Conservation (phyloP, 2,888 invertebrate species). For the Melanostoma scalare region DNA sequence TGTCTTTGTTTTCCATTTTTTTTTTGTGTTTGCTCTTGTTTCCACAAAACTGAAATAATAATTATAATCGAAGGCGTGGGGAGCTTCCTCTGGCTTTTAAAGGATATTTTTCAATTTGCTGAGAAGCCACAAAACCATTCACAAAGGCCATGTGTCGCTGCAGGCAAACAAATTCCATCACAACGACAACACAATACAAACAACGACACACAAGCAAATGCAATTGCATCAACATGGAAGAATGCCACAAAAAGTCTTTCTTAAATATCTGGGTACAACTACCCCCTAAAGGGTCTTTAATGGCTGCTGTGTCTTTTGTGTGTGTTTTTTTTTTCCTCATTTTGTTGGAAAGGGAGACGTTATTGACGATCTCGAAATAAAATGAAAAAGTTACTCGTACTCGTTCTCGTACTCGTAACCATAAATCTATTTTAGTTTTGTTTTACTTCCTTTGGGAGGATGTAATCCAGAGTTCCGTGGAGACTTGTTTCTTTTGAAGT, state of each 20-base stretch:
- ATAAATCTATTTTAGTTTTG: too few relatives aligned
- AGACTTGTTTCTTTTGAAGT: slow-evolving; percentile 35
- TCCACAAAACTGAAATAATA: slow-evolving; percentile 61
- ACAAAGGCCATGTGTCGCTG: slow-evolving; percentile 34
- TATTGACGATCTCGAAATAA: too few relatives aligned
- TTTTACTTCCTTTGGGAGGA: slow-evolving; percentile 18
- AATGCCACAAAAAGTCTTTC: slow-evolving; percentile 59
- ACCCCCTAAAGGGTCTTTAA: slow-evolving; percentile 58
- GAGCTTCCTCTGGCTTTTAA: slow-evolving; percentile 36
- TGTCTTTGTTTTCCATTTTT: not conserved
- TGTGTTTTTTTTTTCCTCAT: not conserved
- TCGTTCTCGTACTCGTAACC: too few relatives aligned
- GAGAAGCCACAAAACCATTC: slow-evolving; percentile 36
- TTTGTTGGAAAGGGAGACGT: too few relatives aligned
- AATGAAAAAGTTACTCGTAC: too few relatives aligned
- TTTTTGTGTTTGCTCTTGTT: slow-evolving; percentile 24
- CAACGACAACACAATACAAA: slow-evolving; percentile 12
- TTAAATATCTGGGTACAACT: slow-evolving; percentile 51
- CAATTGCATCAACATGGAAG: slow-evolving; percentile 41
- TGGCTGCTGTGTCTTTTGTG: slow-evolving; percentile 35
- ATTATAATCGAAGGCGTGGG: slow-evolving; percentile 58
- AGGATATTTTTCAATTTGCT: slow-evolving; percentile 65
- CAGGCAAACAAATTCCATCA: slow-evolving; percentile 9
- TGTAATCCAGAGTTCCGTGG: slow-evolving; percentile 31
- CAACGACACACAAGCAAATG: slow-evolving; percentile 40